A percentile compares a stretch with the other conserved stretches of the same genome.
Evolutionary conservation across 2,797 vertebrate genomes (phyloP).

Genomic region (Anabas testudineus): DNA sequence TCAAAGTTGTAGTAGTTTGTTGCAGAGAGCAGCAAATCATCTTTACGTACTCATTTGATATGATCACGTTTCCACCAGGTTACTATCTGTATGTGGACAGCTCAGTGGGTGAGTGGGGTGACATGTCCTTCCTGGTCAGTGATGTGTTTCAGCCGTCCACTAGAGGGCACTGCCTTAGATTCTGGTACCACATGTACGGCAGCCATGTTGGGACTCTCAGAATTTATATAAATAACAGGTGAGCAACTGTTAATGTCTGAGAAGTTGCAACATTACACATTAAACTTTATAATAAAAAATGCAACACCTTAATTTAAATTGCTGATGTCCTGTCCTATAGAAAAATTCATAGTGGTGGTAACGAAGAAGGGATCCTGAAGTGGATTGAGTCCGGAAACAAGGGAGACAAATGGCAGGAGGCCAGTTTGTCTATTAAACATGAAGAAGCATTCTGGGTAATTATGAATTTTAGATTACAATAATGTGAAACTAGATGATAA

Average conservation of each 20-base stretch:
- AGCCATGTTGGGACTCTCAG: slow-evolving; percentile 75
- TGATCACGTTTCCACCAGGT: slow-evolving; percentile 57
- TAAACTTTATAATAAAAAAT: neutral
- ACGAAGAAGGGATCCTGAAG: slow-evolving; percentile 60
- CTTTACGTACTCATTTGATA: neutral
- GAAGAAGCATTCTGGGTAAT: slow-evolving; percentile 83
- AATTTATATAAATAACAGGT: slow-evolving; percentile 81
- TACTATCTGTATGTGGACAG: slow-evolving; percentile 82
- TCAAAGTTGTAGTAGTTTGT: too few species aligned
- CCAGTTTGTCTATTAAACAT: slow-evolving; percentile 59
- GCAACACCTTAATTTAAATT: neutral
- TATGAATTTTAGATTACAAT: neutral
- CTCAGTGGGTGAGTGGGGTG: slow-evolving; percentile 76
- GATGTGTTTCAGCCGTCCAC: slow-evolving; percentile 74
- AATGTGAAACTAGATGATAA: neutral
- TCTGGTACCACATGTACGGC: slow-evolving; percentile 85
- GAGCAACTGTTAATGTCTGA: slow-evolving; percentile 4
- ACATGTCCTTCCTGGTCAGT: slow-evolving; percentile 74
- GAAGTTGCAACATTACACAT: neutral
- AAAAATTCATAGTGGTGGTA: slow-evolving; percentile 60
- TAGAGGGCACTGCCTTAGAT: slow-evolving; percentile 79
- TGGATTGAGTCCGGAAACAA: slow-evolving; percentile 77
- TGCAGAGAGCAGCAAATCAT: too few species aligned
- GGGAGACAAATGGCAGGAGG: slow-evolving; percentile 75
- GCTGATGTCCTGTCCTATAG: slow-evolving; percentile 44